Evolutionary conservation across 2,797 vertebrate genomes (phyloP).

Genomic region (Rhynchonycteris naso): DNA sequence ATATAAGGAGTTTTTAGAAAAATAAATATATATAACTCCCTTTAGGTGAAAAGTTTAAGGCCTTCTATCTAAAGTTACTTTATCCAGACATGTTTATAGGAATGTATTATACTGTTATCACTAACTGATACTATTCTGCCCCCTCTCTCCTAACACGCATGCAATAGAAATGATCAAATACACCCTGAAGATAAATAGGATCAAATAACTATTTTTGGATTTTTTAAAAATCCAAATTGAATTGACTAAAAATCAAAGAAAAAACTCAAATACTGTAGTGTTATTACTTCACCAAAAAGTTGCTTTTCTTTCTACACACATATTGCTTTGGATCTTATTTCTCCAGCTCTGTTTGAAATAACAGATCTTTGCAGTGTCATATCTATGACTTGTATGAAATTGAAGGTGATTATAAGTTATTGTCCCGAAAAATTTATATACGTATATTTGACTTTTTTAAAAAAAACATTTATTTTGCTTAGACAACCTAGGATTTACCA

Average conservation of each 20-base stretch:
- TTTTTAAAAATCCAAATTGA: background rate
- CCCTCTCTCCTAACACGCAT: background rate
- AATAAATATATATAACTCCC: background rate
- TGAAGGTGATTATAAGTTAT: background rate
- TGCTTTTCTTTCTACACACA: background rate
- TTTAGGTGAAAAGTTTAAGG: background rate
- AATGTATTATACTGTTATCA: background rate
- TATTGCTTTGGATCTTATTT: background rate
- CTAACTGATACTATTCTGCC: background rate
- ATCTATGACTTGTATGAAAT: background rate
- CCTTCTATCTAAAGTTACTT: background rate
- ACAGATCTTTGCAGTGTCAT: background rate
- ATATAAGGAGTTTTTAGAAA: background rate
- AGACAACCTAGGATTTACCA: background rate
- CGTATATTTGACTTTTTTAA: background rate
- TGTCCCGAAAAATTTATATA: background rate
- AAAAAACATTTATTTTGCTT: background rate
- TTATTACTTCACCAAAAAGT: background rate
- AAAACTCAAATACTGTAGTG: background rate
- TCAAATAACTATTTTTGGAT: background rate
- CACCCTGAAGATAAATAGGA: background rate
- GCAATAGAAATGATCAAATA: background rate
- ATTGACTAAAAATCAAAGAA: constrained; percentile 13
- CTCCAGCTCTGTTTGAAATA: background rate
- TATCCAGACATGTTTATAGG: background rate